These are phyloP conservation scores for Acrobasis repandana DNA, from an alignment of 2,888 invertebrate species.

Conservation along the genomic window DNA sequence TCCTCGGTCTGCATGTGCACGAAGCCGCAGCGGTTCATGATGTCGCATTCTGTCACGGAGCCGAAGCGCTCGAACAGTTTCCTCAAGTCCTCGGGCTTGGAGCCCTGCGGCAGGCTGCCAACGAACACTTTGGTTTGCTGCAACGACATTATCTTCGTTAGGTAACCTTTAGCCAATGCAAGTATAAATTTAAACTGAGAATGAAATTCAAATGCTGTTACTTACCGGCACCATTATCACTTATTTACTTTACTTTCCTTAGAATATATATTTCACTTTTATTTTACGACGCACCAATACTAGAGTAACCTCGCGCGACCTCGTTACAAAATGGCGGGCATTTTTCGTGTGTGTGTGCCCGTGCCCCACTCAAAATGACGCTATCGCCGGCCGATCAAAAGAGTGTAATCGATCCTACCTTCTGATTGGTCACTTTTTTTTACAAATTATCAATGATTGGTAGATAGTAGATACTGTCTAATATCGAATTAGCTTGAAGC, in stretches of 20 bases:
- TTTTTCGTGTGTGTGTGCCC: no score
- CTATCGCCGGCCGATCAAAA: neutral
- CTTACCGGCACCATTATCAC: constrained; percentile 74
- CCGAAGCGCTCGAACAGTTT: constrained; percentile 94
- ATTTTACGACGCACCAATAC: constrained; percentile 32
- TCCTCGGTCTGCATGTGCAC: constrained; percentile 94
- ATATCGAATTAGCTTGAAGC: neutral
- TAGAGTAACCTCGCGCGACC: constrained; percentile 28
- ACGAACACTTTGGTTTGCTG: constrained; percentile 95
- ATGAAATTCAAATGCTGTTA: constrained; percentile 30
- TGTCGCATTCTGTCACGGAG: constrained; percentile 95
- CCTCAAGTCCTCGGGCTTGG: constrained; percentile 91
- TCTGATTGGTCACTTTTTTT: neutral
- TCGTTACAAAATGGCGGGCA: constrained; percentile 42
- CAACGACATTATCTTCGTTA: constrained; percentile 41
- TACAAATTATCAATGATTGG: neutral
- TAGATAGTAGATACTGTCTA: neutral
- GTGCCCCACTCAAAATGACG: constrained; percentile 5
- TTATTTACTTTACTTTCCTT: constrained; percentile 23
- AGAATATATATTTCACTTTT: constrained; percentile 31
- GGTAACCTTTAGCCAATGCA: constrained; percentile 23
- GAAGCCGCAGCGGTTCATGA: constrained; percentile 97
- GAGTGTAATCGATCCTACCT: neutral
- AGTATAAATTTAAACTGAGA: neutral
- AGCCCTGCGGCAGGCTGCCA: constrained; percentile 93